Evolutionary conservation across 2,888 invertebrate species (phyloP).

Genomic region (Caenorhabditis sp.): DNA sequence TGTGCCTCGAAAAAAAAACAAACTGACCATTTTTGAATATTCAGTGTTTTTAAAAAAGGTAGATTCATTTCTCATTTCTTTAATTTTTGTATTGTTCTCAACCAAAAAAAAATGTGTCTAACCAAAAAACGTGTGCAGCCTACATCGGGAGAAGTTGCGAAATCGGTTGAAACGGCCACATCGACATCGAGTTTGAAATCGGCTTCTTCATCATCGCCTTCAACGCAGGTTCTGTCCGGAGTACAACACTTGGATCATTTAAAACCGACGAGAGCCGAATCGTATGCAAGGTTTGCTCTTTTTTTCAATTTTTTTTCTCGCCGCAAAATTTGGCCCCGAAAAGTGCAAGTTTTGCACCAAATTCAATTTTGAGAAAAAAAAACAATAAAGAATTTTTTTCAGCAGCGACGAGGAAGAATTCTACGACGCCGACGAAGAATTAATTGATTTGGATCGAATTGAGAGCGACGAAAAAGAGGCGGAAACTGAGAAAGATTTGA

Average conservation of each 20-base stretch:
- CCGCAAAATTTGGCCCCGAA: no score
- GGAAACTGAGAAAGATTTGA: constrained; percentile 6
- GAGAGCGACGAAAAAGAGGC: constrained; percentile 8
- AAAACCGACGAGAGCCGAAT: constrained; percentile 29
- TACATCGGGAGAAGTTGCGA: neutral
- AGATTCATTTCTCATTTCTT: neutral
- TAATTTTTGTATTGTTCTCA: constrained; percentile 3
- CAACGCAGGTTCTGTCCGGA: constrained; percentile 7
- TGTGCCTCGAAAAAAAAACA: no score
- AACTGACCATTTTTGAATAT: neutral
- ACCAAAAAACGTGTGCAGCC: constrained; percentile 35
- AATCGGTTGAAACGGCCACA: neutral
- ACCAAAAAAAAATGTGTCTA: constrained; percentile 21
- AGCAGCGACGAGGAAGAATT: constrained; percentile 75
- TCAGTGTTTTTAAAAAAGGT: neutral
- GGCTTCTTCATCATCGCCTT: neutral
- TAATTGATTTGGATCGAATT: constrained; percentile 49
- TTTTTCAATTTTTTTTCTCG: neutral
- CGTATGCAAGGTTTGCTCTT: constrained; percentile 35
- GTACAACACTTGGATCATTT: constrained; percentile 36
- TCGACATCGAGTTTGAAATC: constrained; percentile 13
- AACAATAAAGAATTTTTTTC: no score
- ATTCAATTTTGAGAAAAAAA: no score
- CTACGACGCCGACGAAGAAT: constrained; percentile 62
- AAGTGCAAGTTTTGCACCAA: no score